A percentile compares a stretch with the other conserved stretches of the same genome.
Conservation (phyloP, 2,113 vertebrate genomes). For the Guaruba guarouba region DNA sequence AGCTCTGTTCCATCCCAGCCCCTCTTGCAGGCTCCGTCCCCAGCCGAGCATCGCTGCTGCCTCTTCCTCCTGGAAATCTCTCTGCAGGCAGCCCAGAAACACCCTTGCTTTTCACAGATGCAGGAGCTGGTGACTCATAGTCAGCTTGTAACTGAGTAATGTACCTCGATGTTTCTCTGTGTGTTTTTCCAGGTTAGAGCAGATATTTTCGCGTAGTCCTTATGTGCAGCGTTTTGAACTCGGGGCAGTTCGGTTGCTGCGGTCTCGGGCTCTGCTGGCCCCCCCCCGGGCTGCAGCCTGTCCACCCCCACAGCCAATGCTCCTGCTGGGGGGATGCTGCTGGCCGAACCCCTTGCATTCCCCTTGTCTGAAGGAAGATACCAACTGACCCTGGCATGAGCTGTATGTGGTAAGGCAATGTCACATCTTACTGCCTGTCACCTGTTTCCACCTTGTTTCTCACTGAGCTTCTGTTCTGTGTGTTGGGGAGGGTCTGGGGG, state of each 20-base stretch:
- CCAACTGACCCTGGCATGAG: rapidly evolving
- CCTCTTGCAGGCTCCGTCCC: background rate
- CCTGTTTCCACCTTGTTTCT: background rate
- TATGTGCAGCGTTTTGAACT: background rate
- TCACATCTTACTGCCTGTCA: background rate
- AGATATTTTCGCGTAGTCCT: background rate
- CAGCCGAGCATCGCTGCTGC: background rate
- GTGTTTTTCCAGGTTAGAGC: conserved; percentile 27
- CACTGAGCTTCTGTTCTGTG: background rate
- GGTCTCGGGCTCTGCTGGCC: background rate
- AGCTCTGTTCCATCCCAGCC: background rate
- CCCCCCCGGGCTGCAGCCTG: background rate
- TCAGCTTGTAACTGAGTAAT: conserved; percentile 56
- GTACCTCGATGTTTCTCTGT: background rate
- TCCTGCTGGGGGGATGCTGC: background rate
- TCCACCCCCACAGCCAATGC: background rate
- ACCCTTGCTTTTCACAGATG: background rate
- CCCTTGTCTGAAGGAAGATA: background rate
- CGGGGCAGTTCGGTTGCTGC: background rate
- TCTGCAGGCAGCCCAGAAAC: background rate
- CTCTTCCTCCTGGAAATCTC: background rate
- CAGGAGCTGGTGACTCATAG: conserved; percentile 49
- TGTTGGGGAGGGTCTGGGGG: background rate
- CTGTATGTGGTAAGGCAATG: background rate
- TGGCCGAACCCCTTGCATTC: rapidly evolving